Percentiles rank a stretch among this genome's conserved stretches.
phyloP scores from a whole-genome alignment of 2,888 invertebrate species.

The Adela reaumurella region DNA sequence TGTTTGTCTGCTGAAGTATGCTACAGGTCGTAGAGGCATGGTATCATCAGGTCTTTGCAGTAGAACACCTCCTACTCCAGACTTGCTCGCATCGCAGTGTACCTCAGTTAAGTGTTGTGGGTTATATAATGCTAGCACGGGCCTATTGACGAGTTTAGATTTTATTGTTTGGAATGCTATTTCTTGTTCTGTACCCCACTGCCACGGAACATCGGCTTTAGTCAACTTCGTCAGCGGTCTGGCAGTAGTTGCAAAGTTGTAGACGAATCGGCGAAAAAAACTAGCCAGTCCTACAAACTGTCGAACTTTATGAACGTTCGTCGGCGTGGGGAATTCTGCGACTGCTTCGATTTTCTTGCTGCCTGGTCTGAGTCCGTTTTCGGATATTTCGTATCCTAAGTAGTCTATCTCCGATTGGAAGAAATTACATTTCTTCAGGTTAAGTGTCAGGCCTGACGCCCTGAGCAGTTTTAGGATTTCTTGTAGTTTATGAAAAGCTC shows the following conservation, averaged over 20 bases:
- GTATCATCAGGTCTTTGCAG: conserved; percentile 14
- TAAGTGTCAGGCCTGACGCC: conserved; percentile 15
- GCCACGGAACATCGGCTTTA: conserved; percentile 3
- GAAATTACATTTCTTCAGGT: conserved; percentile 19
- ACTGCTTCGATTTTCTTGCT: conserved; percentile 5
- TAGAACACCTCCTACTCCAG: conserved; percentile 9
- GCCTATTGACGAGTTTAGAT: conserved; percentile 4
- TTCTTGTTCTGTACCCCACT: not conserved
- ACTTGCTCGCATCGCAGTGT: conserved; percentile 12
- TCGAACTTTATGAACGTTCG: conserved; percentile 3
- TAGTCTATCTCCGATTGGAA: conserved; percentile 11
- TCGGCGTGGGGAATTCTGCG: conserved; percentile 1
- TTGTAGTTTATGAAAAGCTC: conserved; percentile 14
- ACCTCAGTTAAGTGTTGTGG: conserved; percentile 13
- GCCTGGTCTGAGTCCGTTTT: conserved; percentile 3
- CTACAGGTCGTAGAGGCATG: conserved; percentile 11
- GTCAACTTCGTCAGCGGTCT: conserved; percentile 4
- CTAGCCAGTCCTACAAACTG: conserved; percentile 5
- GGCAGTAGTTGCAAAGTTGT: conserved; percentile 2
- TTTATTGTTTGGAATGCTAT: not conserved
- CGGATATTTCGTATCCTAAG: conserved; percentile 6
- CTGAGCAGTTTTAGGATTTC: conserved; percentile 12
- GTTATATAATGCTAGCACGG: conserved; percentile 17
- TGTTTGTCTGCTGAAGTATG: conserved; percentile 17
- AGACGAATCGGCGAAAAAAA: conserved; percentile 6